Conservation (phyloP, 2,797 vertebrate genomes). For the Hemibagrus guttatus region DNA sequence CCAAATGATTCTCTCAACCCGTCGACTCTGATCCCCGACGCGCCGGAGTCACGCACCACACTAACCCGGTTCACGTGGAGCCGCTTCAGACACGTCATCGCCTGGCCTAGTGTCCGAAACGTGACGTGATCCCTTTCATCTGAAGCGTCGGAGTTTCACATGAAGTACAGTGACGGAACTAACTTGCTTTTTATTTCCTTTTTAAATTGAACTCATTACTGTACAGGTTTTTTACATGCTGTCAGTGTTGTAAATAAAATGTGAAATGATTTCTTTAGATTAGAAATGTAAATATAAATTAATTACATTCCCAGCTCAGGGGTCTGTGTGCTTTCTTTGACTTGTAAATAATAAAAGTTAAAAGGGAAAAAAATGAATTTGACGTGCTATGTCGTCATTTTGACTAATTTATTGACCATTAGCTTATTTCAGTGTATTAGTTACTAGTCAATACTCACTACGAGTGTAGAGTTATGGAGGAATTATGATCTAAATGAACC, state of each 20-base stretch:
- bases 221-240: conserved; percentile 44
- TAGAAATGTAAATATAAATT: conserved; percentile 47
- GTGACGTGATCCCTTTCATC: background rate
- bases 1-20: background rate
- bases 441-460: background rate
- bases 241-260: conserved; percentile 34
- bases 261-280: conserved; percentile 38
- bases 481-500: background rate
- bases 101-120: background rate
- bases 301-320: background rate
- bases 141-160: no score
- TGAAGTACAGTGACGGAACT: background rate
- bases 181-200: conserved; percentile 16
- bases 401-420: background rate
- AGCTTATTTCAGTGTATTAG: background rate
- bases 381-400: background rate
- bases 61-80: no score
- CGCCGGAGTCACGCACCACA: background rate
- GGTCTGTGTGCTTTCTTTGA: background rate
- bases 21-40: no score
- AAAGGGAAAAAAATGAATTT: background rate
- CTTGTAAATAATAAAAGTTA: background rate
- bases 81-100: background rate
- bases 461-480: background rate
- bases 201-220: conserved; percentile 29